Percentiles rank a stretch among this genome's conserved stretches.
Evolutionary conservation across 2,797 vertebrate species (phyloP).

Genomic region (Peromyscus melanophrys): DNA sequence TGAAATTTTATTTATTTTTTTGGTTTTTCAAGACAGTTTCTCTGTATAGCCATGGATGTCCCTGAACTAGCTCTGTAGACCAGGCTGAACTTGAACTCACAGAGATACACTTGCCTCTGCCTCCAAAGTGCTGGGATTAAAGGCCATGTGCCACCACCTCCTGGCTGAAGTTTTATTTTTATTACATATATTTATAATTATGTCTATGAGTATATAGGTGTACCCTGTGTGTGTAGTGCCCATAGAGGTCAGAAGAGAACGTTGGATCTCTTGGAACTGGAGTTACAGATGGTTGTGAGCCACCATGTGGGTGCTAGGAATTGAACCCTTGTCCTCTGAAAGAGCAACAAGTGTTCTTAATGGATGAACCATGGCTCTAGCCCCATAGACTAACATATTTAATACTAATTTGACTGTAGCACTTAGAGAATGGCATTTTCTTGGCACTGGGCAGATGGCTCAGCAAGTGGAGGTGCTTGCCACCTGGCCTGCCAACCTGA

Average conservation of each 20-base stretch:
- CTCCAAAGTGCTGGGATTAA: neutral
- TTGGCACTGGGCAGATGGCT: neutral
- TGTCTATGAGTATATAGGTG: neutral
- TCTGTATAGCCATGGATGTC: neutral
- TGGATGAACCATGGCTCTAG: neutral
- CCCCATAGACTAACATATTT: neutral
- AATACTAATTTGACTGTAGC: conserved; percentile 15
- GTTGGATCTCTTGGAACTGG: neutral
- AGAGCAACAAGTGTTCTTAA: neutral
- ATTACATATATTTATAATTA: neutral
- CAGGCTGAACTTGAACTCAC: neutral
- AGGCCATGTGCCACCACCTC: neutral
- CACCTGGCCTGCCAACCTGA: neutral
- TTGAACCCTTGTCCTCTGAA: neutral
- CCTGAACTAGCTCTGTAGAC: neutral
- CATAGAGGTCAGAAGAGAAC: neutral
- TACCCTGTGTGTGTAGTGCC: neutral
- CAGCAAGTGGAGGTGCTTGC: neutral
- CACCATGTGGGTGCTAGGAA: neutral
- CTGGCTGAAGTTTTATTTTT: neutral
- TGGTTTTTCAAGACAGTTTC: neutral
- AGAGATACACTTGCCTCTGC: neutral
- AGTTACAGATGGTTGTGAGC: neutral
- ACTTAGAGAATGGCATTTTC: neutral
- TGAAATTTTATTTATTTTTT: neutral